Conservation (phyloP, 2,113 vertebrate species). For the Mormoops blainvillei region DNA sequence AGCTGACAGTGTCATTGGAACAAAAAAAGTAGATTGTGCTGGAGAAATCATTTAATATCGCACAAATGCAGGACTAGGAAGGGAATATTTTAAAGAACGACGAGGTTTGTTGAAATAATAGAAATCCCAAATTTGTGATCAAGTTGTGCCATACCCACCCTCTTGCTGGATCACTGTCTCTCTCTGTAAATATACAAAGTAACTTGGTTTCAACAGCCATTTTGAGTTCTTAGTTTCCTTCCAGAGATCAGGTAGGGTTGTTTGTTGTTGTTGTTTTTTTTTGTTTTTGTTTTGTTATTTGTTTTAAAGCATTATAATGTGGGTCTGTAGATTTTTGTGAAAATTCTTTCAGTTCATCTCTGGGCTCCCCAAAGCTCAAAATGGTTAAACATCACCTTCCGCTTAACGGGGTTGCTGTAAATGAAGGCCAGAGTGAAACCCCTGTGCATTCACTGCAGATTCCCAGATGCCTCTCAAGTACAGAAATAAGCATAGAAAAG, state of each 20-base stretch:
- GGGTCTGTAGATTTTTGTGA: background rate
- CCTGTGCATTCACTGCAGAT: conserved; percentile 37
- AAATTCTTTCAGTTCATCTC: conserved; percentile 33
- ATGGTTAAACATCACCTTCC: background rate
- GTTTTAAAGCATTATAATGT: background rate
- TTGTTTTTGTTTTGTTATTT: background rate
- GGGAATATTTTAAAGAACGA: background rate
- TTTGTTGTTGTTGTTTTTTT: background rate
- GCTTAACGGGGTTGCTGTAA: conserved; percentile 20
- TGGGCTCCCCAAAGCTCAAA: background rate
- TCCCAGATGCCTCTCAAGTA: background rate
- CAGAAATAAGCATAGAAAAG: conserved; percentile 21
- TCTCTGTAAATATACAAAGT: background rate
- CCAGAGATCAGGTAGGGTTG: background rate
- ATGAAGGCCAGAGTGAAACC: conserved; percentile 17
- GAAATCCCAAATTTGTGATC: background rate
- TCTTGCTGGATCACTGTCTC: background rate
- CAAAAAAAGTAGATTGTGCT: background rate
- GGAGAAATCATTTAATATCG: background rate
- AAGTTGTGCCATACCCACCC: background rate
- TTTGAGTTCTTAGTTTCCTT: background rate
- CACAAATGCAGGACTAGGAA: background rate
- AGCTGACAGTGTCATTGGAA: background rate
- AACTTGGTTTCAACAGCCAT: background rate
- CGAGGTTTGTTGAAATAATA: background rate